Conservation (phyloP, 2,888 invertebrate genomes). For the Stictocephala bisonia region DNA sequence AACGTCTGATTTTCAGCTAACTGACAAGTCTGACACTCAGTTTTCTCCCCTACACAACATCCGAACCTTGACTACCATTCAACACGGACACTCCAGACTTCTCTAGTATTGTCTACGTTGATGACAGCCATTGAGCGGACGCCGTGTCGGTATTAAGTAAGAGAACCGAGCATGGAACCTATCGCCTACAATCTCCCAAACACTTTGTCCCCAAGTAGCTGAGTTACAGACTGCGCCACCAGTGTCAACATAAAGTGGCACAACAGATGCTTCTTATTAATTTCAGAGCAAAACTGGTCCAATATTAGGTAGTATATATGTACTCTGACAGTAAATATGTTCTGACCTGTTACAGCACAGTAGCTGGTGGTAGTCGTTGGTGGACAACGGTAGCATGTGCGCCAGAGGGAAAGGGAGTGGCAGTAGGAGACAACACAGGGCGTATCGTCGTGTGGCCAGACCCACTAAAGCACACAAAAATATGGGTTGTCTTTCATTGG, state of each 20-base stretch:
- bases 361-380: conserved; percentile 55
- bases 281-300: not conserved
- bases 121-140: too few species aligned
- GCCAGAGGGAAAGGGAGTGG: conserved; percentile 72
- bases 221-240: not conserved
- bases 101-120: too few species aligned
- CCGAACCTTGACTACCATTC: too few species aligned
- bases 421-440: conserved; percentile 77
- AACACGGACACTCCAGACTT: too few species aligned
- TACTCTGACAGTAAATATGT: not conserved
- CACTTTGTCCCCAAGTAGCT: too few species aligned
- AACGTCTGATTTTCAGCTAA: too few species aligned
- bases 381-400: conserved; percentile 75
- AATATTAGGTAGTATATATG: not conserved
- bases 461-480: conserved; percentile 49
- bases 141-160: too few species aligned
- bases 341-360: conserved; percentile 33
- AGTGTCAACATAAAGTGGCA: not conserved
- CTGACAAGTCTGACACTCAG: too few species aligned
- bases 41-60: too few species aligned
- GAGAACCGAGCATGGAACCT: too few species aligned
- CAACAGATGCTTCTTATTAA: not conserved
- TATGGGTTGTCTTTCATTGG: conserved; percentile 75
- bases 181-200: too few species aligned
- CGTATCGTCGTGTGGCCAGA: conserved; percentile 72